Conservation (phyloP, 1,140 invertebrate species). For the Brachystomella parvula region DNA sequence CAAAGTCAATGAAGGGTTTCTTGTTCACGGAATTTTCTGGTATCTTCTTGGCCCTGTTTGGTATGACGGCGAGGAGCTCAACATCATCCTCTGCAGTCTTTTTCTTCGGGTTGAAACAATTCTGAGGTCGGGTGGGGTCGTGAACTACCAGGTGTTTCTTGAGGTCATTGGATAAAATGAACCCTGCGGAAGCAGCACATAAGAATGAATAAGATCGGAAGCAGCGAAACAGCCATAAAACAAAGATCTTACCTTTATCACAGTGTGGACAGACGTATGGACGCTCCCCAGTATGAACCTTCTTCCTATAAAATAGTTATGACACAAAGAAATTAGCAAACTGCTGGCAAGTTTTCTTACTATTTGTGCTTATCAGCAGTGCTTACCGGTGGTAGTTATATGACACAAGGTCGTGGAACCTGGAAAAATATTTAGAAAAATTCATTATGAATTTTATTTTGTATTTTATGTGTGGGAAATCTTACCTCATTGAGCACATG, state of each 20-base stretch:
- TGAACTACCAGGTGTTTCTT: slow-evolving; percentile 34
- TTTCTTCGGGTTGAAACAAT: too few species aligned
- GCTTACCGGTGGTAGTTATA: slow-evolving; percentile 34
- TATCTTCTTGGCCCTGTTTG: too few species aligned
- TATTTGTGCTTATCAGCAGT: background rate
- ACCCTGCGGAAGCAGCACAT: slow-evolving; percentile 2
- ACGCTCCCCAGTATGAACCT: slow-evolving; percentile 36
- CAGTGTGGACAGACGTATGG: slow-evolving; percentile 33
- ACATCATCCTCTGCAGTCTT: too few species aligned
- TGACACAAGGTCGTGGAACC: slow-evolving; percentile 36
- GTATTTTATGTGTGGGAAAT: background rate
- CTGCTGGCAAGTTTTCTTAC: background rate
- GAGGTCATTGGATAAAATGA: slow-evolving; percentile 34
- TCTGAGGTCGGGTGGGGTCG: too few species aligned
- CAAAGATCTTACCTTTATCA: slow-evolving; percentile 22
- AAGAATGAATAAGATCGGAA: background rate
- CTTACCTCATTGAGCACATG: background rate
- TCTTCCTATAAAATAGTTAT: slow-evolving; percentile 30
- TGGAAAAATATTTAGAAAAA: slow-evolving; percentile 17
- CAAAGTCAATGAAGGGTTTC: too few species aligned
- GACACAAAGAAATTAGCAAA: slow-evolving; percentile 12
- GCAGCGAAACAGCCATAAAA: background rate
- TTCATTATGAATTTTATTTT: background rate
- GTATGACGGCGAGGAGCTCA: too few species aligned
- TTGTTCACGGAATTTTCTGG: too few species aligned